These are phyloP conservation scores for Cardiocondyla obscurior DNA, from an alignment of 1,140 invertebrate genomes.

Conservation along the genomic window DNA sequence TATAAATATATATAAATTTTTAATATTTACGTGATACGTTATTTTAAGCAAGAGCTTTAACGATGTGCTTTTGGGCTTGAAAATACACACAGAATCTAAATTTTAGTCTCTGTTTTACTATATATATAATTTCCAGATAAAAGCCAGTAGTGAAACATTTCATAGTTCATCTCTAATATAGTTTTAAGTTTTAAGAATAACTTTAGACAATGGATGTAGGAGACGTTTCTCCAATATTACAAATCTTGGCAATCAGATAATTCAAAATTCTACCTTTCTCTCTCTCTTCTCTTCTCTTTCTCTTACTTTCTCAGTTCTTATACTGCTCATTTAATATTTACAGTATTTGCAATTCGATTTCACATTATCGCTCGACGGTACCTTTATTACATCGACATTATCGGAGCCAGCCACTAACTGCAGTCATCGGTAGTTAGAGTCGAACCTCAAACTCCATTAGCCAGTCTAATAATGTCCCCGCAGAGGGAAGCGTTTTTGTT, in stretches of 20 bases:
- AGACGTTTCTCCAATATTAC: neutral
- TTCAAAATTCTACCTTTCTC: neutral
- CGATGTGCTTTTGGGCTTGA: neutral
- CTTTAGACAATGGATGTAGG: neutral
- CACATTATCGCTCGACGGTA: conserved; percentile 16
- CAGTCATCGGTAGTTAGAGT: conserved; percentile 49
- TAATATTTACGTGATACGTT: neutral
- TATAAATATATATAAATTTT: neutral
- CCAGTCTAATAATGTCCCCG: conserved; percentile 45
- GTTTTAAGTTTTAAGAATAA: neutral
- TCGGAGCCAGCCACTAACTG: conserved; percentile 1
- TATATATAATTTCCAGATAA: neutral
- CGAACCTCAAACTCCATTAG: conserved; percentile 62
- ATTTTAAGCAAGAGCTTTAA: neutral
- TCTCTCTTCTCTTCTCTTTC: neutral
- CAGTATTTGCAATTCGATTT: conserved; percentile 5
- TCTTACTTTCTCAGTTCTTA: neutral
- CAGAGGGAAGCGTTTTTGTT: conserved; percentile 43
- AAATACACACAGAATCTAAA: neutral
- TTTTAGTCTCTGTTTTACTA: neutral
- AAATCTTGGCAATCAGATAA: neutral
- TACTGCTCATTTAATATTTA: neutral
- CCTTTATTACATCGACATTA: conserved; percentile 48
- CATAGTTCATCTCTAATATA: neutral
- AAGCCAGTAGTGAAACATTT: neutral